Evolutionary conservation across 2,888 invertebrate genomes (phyloP).

Genomic region (Brachylomia viminalis): DNA sequence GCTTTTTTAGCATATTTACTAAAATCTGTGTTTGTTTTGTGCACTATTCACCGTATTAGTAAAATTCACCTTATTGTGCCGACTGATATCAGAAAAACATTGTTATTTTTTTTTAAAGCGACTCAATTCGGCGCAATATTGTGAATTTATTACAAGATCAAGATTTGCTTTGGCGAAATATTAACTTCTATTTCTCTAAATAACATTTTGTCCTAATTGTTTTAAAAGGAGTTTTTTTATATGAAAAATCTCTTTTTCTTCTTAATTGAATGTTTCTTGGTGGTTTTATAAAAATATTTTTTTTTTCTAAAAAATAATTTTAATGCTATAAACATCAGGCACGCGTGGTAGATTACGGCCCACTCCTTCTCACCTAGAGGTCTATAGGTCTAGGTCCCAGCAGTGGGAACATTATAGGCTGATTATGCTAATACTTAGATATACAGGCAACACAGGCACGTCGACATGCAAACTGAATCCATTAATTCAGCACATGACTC

Average conservation of each 20-base stretch:
- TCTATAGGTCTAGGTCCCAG: no score
- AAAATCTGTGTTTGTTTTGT: conserved; percentile 11
- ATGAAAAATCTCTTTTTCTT: not conserved
- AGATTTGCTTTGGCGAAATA: conserved; percentile 38
- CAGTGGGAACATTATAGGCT: no score
- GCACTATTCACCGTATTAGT: not conserved
- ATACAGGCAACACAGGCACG: no score
- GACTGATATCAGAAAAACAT: not conserved
- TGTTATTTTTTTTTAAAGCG: not conserved
- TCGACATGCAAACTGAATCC: no score
- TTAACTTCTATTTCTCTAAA: not conserved
- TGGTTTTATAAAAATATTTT: not conserved
- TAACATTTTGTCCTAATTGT: no score
- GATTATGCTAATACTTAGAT: no score
- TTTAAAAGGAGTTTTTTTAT: not conserved
- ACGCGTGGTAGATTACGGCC: no score
- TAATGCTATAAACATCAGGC: not conserved
- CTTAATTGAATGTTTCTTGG: no score
- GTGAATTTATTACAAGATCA: not conserved
- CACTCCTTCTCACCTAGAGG: no score
- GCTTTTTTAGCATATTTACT: conserved; percentile 5
- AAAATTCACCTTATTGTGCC: conserved; percentile 14
- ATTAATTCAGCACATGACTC: no score
- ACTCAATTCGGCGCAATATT: not conserved
- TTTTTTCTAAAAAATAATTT: not conserved